These are phyloP conservation scores for Anthophora plumipes DNA, from an alignment of 2,888 invertebrate genomes.

Conservation along the genomic window DNA sequence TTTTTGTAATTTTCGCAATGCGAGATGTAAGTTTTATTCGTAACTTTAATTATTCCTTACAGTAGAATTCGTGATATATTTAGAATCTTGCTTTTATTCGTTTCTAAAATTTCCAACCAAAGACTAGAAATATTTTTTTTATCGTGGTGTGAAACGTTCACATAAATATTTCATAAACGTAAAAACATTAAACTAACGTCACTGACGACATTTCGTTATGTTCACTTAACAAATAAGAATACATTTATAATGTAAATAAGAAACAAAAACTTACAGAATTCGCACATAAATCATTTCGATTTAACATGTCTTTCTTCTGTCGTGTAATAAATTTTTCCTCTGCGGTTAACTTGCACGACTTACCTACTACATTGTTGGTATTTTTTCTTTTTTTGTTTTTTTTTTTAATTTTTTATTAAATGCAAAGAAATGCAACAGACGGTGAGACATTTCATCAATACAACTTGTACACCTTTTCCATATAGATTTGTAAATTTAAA, in stretches of 20 bases:
- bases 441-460: conserved; percentile 4
- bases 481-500: conserved; percentile 10
- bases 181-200: conserved; percentile 10
- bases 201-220: neutral
- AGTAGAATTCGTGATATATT: conserved; percentile 38
- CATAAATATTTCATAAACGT: conserved; percentile 30
- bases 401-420: conserved; percentile 35
- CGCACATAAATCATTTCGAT: conserved; percentile 37
- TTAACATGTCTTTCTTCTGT: conserved; percentile 1
- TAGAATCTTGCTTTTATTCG: conserved; percentile 24
- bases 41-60: conserved; percentile 30
- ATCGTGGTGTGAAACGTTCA: conserved; percentile 17
- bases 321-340: neutral
- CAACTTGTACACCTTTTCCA: neutral
- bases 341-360: conserved; percentile 19
- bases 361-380: no score
- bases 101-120: conserved; percentile 43
- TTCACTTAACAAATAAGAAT: conserved; percentile 31
- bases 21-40: conserved; percentile 42
- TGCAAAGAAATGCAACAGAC: conserved; percentile 45
- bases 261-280: conserved; percentile 7
- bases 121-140: conserved; percentile 54
- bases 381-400: no score
- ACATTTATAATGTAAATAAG: conserved; percentile 23
- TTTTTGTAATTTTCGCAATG: conserved; percentile 21